Percentiles rank a stretch among this genome's conserved stretches.
Evolutionary conservation across 2,888 invertebrate species (phyloP).

Genomic region (Idaea straminata): DNA sequence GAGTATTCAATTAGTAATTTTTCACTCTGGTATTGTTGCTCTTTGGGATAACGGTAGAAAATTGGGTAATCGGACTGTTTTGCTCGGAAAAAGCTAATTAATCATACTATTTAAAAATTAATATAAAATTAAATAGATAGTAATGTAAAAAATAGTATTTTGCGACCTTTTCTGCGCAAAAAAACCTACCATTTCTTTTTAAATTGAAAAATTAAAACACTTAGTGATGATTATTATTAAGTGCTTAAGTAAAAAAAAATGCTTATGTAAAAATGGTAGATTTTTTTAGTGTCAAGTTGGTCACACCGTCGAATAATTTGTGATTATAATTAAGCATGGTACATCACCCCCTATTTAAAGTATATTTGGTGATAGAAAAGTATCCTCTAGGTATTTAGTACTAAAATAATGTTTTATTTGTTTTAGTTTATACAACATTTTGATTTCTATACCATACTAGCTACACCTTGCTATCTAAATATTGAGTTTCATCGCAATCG

Average conservation of each 20-base stretch:
- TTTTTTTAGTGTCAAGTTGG: background rate
- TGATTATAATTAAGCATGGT: background rate
- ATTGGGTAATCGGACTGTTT: background rate
- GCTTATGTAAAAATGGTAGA: background rate
- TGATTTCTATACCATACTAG: background rate
- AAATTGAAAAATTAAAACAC: background rate
- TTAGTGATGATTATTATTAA: too few species aligned
- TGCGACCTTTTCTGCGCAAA: background rate
- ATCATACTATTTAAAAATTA: background rate
- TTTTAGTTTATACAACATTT: background rate
- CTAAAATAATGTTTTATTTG: background rate
- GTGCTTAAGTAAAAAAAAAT: background rate
- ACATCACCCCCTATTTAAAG: background rate
- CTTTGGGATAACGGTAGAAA: background rate
- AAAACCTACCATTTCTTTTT: background rate
- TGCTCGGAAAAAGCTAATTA: background rate
- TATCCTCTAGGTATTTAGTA: background rate
- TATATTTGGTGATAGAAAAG: background rate
- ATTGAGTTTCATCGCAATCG: background rate
- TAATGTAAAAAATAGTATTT: background rate
- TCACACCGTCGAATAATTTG: background rate
- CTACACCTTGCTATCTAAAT: background rate
- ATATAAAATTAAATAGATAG: background rate
- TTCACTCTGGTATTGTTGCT: background rate
- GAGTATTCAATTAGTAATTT: conserved; percentile 16